Conservation (phyloP, 2,888 invertebrate genomes). For the Teleiodes luculella region DNA sequence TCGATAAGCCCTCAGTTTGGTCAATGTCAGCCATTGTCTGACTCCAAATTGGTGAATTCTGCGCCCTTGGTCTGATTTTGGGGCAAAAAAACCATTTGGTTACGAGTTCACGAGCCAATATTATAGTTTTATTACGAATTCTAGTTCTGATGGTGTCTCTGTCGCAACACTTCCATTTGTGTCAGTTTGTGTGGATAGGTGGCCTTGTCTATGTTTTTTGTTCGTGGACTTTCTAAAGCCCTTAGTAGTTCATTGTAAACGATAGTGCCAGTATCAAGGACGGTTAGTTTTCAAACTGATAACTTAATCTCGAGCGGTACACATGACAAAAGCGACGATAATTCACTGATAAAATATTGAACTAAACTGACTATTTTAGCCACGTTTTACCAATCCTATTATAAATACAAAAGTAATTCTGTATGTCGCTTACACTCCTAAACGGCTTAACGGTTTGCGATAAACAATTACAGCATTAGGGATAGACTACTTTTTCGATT, state of each 20-base stretch:
- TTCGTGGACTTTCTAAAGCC: background rate
- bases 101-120: background rate
- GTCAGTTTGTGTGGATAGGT: background rate
- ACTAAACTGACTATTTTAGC: too few species aligned
- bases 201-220: background rate
- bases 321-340: too few species aligned
- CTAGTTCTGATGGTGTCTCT: background rate
- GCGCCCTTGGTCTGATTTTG: slow-evolving; percentile 38
- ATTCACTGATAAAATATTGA: too few species aligned
- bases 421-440: too few species aligned
- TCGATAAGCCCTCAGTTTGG: slow-evolving; percentile 33
- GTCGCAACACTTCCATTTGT: background rate
- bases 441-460: too few species aligned
- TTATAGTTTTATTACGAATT: background rate
- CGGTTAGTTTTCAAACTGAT: background rate
- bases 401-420: too few species aligned
- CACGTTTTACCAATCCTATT: too few species aligned
- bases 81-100: background rate
- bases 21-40: slow-evolving; percentile 54
- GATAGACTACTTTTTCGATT: too few species aligned
- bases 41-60: slow-evolving; percentile 41
- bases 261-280: background rate
- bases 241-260: background rate
- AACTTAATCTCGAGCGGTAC: too few species aligned
- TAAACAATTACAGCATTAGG: too few species aligned